Evolutionary conservation across 2,888 invertebrate species (phyloP).

Genomic region (Dolichopus griseipennis): DNA sequence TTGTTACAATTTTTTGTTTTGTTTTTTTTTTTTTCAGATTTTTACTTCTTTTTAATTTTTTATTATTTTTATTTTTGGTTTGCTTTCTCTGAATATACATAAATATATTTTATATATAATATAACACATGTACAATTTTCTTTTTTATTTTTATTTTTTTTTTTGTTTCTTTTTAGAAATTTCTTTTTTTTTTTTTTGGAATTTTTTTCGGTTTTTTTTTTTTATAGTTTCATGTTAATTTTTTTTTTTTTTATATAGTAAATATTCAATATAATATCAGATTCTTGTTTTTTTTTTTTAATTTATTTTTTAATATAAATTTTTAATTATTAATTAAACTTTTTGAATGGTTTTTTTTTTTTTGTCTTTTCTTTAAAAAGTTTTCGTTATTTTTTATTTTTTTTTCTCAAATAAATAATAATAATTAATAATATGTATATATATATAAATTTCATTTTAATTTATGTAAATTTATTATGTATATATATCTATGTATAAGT

Average conservation of each 20-base stretch:
- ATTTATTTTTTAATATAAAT: slow-evolving; percentile 15
- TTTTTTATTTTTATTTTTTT: slow-evolving; percentile 9
- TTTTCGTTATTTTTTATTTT: not conserved
- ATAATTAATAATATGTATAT: not conserved
- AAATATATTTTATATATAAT: slow-evolving; percentile 24
- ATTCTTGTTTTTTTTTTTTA: slow-evolving; percentile 13
- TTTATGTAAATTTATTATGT: not conserved
- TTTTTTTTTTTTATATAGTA: not conserved
- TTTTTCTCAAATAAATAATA: not conserved
- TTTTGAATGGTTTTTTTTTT: slow-evolving; percentile 28
- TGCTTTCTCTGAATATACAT: slow-evolving; percentile 19
- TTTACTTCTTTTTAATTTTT: slow-evolving; percentile 22
- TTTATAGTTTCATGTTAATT: not conserved
- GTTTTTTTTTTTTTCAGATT: slow-evolving; percentile 15
- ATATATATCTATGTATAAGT: not conserved
- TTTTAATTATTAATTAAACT: slow-evolving; percentile 24
- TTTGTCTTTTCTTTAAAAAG: too few species aligned
- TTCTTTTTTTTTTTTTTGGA: slow-evolving; percentile 10
- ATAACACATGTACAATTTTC: slow-evolving; percentile 19
- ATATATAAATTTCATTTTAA: too few species aligned
- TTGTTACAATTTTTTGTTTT: slow-evolving; percentile 20
- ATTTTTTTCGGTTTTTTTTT: slow-evolving; percentile 15
- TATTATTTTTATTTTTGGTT: slow-evolving; percentile 11
- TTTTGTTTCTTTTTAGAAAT: slow-evolving; percentile 10
- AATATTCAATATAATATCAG: slow-evolving; percentile 2